These are phyloP conservation scores for Rhinoraja longicauda DNA, from an alignment of 2,797 vertebrate genomes.

Conservation along the genomic window DNA sequence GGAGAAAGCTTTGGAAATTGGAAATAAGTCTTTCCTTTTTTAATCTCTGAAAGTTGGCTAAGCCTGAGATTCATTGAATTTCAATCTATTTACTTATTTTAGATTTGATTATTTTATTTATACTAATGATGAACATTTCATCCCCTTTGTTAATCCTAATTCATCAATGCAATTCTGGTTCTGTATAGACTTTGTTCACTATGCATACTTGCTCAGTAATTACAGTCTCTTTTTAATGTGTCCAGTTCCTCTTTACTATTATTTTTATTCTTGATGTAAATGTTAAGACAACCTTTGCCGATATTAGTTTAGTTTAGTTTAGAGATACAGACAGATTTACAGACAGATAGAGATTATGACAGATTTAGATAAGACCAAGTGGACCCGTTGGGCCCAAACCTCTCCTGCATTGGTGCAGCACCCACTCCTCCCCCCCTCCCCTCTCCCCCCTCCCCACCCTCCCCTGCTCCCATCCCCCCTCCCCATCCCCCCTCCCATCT, in stretches of 20 bases:
- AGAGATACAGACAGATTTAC: no score
- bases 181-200: background rate
- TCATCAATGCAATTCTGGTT: background rate
- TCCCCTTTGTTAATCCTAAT: background rate
- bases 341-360: no score
- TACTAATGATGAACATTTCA: background rate
- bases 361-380: no score
- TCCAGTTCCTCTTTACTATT: background rate
- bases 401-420: no score
- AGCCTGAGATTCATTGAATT: background rate
- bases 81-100: background rate
- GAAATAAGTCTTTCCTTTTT: background rate
- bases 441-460: no score
- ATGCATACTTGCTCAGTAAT: background rate
- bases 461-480: no score
- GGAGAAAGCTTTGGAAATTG: slow-evolving; percentile 16
- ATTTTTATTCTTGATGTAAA: no score
- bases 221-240: background rate
- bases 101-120: background rate
- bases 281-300: background rate
- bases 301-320: background rate
- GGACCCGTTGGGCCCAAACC: no score
- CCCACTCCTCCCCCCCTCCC: no score
- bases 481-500: no score
- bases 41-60: background rate